phyloP scores from a whole-genome alignment of 2,888 invertebrate genomes.

The Raillietiella orientalis region DNA sequence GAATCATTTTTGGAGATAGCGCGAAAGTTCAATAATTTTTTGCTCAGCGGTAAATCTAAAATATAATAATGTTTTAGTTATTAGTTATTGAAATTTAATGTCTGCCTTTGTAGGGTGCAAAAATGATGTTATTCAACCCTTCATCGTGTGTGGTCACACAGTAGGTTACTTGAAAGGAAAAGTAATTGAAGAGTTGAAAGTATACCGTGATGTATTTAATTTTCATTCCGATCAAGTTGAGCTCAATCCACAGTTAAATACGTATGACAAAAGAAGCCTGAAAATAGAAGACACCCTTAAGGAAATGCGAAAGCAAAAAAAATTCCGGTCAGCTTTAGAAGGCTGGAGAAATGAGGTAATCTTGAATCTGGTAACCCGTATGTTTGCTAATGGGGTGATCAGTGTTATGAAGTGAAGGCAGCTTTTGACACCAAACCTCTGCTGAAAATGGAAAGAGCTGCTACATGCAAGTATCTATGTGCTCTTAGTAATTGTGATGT shows the following conservation, averaged over 20 bases:
- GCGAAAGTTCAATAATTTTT: conserved; percentile 62
- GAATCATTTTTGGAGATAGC: conserved; percentile 49
- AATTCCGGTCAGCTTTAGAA: conserved; percentile 38
- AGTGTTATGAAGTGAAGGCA: conserved; percentile 65
- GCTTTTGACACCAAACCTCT: conserved; percentile 27
- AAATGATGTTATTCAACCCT: conserved; percentile 46
- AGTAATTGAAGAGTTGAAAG: conserved; percentile 40
- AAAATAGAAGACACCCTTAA: conserved; percentile 43
- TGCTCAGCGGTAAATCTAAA: conserved; percentile 33
- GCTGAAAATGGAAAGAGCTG: conserved; percentile 59
- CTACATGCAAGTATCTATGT: conserved; percentile 28
- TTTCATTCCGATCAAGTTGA: conserved; percentile 36
- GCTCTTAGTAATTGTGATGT: not conserved
- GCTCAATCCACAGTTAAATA: conserved; percentile 53
- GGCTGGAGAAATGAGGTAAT: conserved; percentile 76
- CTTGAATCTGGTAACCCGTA: conserved; percentile 1
- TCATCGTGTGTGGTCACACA: conserved; percentile 57
- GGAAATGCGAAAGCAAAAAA: conserved; percentile 32
- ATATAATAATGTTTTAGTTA: conserved; percentile 6
- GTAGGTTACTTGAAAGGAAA: conserved; percentile 58
- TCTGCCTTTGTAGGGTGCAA: conserved; percentile 23
- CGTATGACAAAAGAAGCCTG: conserved; percentile 43
- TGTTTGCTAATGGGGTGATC: too few relatives aligned
- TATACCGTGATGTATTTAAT: conserved; percentile 48
- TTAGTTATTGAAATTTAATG: conserved; percentile 6